Base-by-base conservation (phyloP, 1,140 invertebrate genomes). In the Lasaia peninsularis region DNA sequence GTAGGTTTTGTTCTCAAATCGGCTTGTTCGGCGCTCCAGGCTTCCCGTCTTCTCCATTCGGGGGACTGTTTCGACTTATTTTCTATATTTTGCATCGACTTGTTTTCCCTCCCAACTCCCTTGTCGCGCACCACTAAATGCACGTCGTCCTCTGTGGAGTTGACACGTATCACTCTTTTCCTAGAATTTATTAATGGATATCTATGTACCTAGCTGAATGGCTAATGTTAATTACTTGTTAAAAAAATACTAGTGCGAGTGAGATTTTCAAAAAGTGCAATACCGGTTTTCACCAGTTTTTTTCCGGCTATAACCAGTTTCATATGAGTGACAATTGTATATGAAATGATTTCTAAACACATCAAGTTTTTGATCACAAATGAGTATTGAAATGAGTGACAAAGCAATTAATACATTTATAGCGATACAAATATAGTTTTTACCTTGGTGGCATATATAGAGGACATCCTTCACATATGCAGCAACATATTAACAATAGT, bases 381-480 rank as follows among this genome's bases (percentile, higher is more conserved):
- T 16, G 12, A n/a, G 14, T 16, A 16, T 37, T 2, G 12, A 40
- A 55, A 28, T 49, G 16, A 48, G 40, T 33, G 37, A 21, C 10
- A 20, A 16, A 59, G 49, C 49, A 56, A 56, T 56, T 34, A 32
- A 40, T 44, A 44, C 37, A 16, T 54, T 44, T 57, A 34, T 51
- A 57, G 50, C 44, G 50, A 62, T 28, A 55, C 9, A 54, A 33
- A 58, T 33, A 21, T 52, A 65, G 5, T 51, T 65, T 64, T 91
- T 89, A 92, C 91, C 92, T 92, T n/a, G 94, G 92, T 49, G 93
- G 92, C 86, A 94, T 93, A 67, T 96, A 96, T 52, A 95, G 91
- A 2, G 95, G 95, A 86, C 96, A 96, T 63, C 93, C 93, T 65
- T 94, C 92, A 75, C 94, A 96, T 54, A 95, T 93, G 71, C 95